Evolutionary conservation across 2,113 vertebrate genomes (phyloP), one percentile per base, ranked within the genome.

Genomic region (Miniopterus natalensis): DNA sequence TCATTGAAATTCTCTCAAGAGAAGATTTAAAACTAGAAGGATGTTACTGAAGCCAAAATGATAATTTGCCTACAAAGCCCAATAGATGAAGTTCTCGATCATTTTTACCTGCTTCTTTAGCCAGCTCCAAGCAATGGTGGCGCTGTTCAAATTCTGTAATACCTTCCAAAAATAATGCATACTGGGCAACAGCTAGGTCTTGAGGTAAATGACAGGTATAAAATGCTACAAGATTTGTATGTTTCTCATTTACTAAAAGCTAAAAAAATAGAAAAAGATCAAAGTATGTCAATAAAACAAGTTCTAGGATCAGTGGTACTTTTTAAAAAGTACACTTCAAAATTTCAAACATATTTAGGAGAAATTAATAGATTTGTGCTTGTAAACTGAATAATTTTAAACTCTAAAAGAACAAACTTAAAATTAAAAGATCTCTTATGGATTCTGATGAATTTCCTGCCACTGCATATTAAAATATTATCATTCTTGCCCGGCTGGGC

Each of bases 151-250:
- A 98, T 95, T 99, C 99, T 0, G 97, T 99, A n/a, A 99, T 98
- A 1, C 99, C 99, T 98, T 99, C 99, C 51, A 99, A 96, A 97
- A 99, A 99, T 0, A 98, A 88, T 6, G 99, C 99, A 0, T 99
- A 99, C 94, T 99, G 99, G 90, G 98, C 94, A 27, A 99, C 99
- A 1, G 99, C 99, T 0, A 99, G 95, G 23, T 99, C 99, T 2
- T 98, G 90, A 2, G 99, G 99, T 36, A 99, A 98, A 97, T 99
- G 99, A 95, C 99, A 99, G 2, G 99, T 99, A 31, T 99, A 99
- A 97, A 99, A 99, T 0, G 99, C 99, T 93, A 99, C 99, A 3
- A 99, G 98, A 83, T 99, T 98, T 6, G 98, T 99, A 84, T 99
- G 99, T 96, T 99, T 99, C 95, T 99, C 99, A 11, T 95, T 98